phyloP scores from a whole-genome alignment of 2,888 invertebrate genomes.

The Chloroclysta siterata region DNA sequence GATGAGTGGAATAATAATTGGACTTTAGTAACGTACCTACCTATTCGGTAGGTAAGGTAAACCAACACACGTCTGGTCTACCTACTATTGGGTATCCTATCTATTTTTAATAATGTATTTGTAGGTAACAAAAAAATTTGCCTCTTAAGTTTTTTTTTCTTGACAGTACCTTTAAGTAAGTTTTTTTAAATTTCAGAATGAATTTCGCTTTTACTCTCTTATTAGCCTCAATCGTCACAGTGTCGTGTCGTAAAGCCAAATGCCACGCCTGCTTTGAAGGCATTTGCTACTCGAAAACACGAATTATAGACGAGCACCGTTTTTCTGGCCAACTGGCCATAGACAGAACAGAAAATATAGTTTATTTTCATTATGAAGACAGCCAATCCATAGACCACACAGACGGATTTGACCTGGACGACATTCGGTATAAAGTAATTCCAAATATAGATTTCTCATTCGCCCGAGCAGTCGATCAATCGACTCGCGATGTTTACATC shows the following conservation, averaged over 20 bases:
- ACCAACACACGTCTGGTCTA: no score
- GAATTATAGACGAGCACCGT: constrained; percentile 55
- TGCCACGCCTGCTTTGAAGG: constrained; percentile 69
- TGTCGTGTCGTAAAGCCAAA: constrained; percentile 13
- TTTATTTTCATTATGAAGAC: constrained; percentile 68
- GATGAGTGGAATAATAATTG: no score
- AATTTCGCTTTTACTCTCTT: constrained; percentile 3
- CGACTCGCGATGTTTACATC: constrained; percentile 59
- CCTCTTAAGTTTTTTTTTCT: no score
- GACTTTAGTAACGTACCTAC: no score
- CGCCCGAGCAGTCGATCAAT: constrained; percentile 63
- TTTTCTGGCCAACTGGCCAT: constrained; percentile 69
- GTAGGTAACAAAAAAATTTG: no score
- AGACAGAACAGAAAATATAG: constrained; percentile 59
- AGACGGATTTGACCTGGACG: constrained; percentile 61
- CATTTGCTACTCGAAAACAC: constrained; percentile 61
- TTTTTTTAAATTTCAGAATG: constrained; percentile 31
- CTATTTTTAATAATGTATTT: no score
- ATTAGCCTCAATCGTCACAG: constrained; percentile 14
- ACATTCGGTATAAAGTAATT: constrained; percentile 52
- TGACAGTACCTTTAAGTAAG: no score
- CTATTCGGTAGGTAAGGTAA: no score
- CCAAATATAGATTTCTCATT: constrained; percentile 63
- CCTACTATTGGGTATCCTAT: no score
- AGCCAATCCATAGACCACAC: constrained; percentile 54